These are phyloP conservation scores for Exocentrus adspersus DNA, from an alignment of 2,888 invertebrate genomes.

Conservation along the genomic window DNA sequence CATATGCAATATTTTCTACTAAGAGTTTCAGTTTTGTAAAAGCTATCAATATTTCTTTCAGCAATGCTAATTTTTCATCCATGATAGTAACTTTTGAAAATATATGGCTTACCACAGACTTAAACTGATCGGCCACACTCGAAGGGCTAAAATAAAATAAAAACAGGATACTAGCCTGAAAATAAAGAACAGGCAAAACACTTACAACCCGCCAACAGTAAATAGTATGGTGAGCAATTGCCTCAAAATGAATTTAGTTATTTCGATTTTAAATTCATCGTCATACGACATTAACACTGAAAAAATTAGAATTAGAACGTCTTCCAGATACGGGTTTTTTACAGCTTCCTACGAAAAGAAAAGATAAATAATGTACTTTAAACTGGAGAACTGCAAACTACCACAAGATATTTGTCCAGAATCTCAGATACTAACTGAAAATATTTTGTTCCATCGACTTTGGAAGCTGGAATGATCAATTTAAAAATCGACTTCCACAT, in stretches of 20 bases:
- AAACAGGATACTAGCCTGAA: too few relatives aligned
- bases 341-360: slow-evolving; percentile 30
- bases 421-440: slow-evolving; percentile 34
- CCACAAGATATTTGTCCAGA: slow-evolving; percentile 39
- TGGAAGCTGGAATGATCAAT: slow-evolving; percentile 34
- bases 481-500: slow-evolving; percentile 47
- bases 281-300: slow-evolving; percentile 30
- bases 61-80: slow-evolving; percentile 33
- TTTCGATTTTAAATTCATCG: slow-evolving; percentile 24
- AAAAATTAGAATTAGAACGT: slow-evolving; percentile 31
- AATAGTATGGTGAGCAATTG: slow-evolving; percentile 30
- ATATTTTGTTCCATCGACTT: slow-evolving; percentile 29
- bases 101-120: slow-evolving; percentile 22
- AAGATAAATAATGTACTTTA: slow-evolving; percentile 1
- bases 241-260: slow-evolving; percentile 25
- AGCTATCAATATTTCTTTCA: slow-evolving; percentile 31
- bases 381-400: slow-evolving; percentile 25
- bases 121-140: slow-evolving; percentile 23
- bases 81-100: slow-evolving; percentile 32
- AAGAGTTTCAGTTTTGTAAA: slow-evolving; percentile 31
- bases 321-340: slow-evolving; percentile 30
- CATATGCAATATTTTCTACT: slow-evolving; percentile 34
- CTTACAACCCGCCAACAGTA: slow-evolving; percentile 30
- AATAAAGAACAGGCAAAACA: background rate
- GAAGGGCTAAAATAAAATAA: slow-evolving; percentile 20